Base-by-base conservation (phyloP, 2,113 vertebrate species). In the Gopherus evgoodei region DNA sequence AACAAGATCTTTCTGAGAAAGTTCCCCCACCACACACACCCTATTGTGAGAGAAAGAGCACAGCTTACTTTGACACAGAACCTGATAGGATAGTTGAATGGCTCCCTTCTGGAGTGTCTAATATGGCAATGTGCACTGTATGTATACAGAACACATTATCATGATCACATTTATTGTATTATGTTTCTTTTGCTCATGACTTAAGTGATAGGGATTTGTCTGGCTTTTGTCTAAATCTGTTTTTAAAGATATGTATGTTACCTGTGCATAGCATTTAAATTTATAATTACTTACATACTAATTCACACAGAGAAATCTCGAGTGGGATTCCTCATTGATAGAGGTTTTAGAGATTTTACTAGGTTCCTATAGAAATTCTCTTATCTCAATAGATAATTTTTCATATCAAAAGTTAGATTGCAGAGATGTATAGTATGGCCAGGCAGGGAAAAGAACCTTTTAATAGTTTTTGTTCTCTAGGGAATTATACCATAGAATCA, bases 391-490 rank as follows among this genome's bases (percentile, higher is more conserved):
- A 49, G 84, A 92, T 89, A 81, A 84, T 87, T 93, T 93, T 94
- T 92, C 14, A 6, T 81, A 62, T 86, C 80, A 96, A 76, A 21
- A 88, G 11, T 44, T 93, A 22, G 12, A 81, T 81, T 88, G 78
- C 89, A 97, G 91, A 57, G 13, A 80, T 31, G 85, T 35, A 83
- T 83, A 95, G 65, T 44, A 79, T 54, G 91, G 35, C 78, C 65
- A 69, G 17, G n/a, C 38, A 88, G 47, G 47, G 83, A 89, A 53
- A 88, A 69, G 2, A 91, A 76, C 31, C 4, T 69, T 93, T 95
- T 78, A 93, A 92, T n/a, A 84, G 49, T 49, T 95, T 97, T 96
- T 97, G 81, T 95, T 87, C 79, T 92, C 86, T 27, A 88, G 84
- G 90, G 90, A 94, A 85, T 3, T 93, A n/a, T 94, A 62, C 85